These are phyloP conservation scores for Syncerus caffer DNA, from an alignment of 2,797 vertebrate genomes.

Conservation along the genomic window DNA sequence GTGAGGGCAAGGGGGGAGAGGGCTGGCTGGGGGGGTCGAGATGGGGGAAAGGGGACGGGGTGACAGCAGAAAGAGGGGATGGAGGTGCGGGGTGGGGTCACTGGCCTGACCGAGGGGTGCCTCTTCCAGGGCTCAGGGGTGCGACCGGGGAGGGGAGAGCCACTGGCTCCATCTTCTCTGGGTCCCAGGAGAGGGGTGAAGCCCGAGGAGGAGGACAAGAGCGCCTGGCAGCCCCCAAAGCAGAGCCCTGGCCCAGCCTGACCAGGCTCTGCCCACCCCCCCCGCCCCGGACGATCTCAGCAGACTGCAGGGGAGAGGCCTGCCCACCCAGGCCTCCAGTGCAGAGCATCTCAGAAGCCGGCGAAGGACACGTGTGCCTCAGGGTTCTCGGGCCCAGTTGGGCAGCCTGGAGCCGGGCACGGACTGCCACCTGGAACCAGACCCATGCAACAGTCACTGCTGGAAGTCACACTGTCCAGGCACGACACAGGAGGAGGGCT, in stretches of 20 bases:
- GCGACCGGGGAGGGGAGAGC: accelerated
- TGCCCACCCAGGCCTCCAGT: not conserved
- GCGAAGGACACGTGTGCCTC: accelerated
- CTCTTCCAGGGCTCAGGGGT: not conserved
- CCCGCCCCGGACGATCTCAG: accelerated
- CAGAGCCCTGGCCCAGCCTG: not conserved
- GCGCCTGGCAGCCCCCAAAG: accelerated
- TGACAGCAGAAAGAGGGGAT: accelerated
- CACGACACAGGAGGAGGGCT: not conserved
- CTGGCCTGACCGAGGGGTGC: not conserved
- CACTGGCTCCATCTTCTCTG: not conserved
- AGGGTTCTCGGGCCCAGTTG: not conserved
- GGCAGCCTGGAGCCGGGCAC: not conserved
- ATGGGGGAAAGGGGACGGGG: accelerated
- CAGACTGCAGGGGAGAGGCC: not conserved
- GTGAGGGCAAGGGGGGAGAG: accelerated
- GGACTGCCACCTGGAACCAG: not conserved
- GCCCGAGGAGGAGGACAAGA: no score
- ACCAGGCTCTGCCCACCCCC: not conserved
- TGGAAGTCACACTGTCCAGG: not conserved
- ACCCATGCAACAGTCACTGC: not conserved
- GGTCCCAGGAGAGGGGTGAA: not conserved
- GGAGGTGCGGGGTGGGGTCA: accelerated
- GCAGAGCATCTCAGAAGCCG: not conserved
- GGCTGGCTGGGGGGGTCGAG: accelerated